Conservation (phyloP, 2,797 vertebrate species). For the Trichosurus vulpecula region DNA sequence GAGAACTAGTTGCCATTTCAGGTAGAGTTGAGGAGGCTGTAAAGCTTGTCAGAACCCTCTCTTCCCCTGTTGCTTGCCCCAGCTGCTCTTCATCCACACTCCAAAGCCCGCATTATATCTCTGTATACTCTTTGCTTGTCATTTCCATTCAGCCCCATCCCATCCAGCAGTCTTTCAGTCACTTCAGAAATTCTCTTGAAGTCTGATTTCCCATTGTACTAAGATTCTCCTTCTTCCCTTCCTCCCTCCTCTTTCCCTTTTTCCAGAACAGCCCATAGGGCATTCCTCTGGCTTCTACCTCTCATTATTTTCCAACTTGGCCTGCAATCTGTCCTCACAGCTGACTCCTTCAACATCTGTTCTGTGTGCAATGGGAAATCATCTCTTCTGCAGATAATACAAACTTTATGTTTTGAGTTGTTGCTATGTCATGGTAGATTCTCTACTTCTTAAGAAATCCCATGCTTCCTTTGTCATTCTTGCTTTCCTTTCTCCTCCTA, state of each 20-base stretch:
- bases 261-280: neutral
- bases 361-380: conserved; percentile 16
- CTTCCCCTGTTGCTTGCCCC: neutral
- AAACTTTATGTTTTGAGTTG: conserved; percentile 37
- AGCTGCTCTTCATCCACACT: neutral
- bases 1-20: neutral
- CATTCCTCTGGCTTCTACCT: conserved; percentile 24
- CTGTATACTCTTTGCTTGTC: neutral
- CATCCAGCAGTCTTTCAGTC: neutral
- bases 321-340: neutral
- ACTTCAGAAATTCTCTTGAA: neutral
- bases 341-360: conserved; percentile 50
- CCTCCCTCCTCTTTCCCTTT: neutral
- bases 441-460: conserved; percentile 41
- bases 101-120: neutral
- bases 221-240: neutral
- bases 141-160: neutral
- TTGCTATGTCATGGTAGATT: conserved; percentile 31
- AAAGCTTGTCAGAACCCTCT: neutral
- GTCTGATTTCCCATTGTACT: neutral
- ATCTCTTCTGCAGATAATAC: conserved; percentile 51
- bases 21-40: neutral
- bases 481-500: neutral
- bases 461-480: conserved; percentile 19
- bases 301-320: neutral